Evolutionary conservation across 1,140 invertebrate species (phyloP).

Genomic region (Caerostris extrusa): DNA sequence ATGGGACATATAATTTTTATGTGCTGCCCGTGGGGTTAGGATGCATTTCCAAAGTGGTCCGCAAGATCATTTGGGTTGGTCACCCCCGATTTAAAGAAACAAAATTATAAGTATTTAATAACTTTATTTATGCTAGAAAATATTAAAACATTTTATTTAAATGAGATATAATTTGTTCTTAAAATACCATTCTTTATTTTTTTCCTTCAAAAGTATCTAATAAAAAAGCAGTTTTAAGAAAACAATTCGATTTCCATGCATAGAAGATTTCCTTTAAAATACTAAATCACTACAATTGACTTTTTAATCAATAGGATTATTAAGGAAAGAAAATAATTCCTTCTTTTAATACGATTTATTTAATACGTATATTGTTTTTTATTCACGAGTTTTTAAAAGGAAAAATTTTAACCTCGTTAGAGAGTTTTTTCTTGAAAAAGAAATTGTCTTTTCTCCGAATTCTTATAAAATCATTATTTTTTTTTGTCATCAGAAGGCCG

Average conservation of each 20-base stretch:
- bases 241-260: neutral
- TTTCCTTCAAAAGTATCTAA: too few relatives aligned
- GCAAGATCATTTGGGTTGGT: too few relatives aligned
- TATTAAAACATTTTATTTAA: too few relatives aligned
- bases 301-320: neutral
- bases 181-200: too few relatives aligned
- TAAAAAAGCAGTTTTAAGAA: neutral
- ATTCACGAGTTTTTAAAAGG: neutral
- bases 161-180: too few relatives aligned
- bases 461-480: neutral
- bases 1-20: too few relatives aligned
- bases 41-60: too few relatives aligned
- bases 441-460: neutral
- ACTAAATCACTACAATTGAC: neutral
- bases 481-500: neutral
- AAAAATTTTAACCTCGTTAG: neutral
- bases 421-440: neutral
- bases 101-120: too few relatives aligned
- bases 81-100: too few relatives aligned
- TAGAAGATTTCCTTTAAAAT: neutral
- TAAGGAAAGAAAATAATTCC: neutral
- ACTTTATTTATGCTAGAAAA: too few relatives aligned
- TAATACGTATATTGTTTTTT: neutral
- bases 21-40: too few relatives aligned
- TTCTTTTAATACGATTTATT: neutral